Evolutionary conservation across 2,888 invertebrate species (phyloP).

Genomic region (Alentia gelatinosa): DNA sequence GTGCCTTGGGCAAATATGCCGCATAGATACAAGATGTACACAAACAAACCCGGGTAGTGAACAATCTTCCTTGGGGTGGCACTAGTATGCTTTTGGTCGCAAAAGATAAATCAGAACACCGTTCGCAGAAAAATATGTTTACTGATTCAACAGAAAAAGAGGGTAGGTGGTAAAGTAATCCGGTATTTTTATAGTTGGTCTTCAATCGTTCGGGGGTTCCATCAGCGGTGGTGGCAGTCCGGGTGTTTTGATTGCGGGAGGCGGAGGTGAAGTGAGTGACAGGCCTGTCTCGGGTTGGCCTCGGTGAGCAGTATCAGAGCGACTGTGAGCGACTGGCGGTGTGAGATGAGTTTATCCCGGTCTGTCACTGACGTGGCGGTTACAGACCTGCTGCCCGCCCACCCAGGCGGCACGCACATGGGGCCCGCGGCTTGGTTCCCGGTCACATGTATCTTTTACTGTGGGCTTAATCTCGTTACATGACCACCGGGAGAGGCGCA

Average conservation of each 20-base stretch:
- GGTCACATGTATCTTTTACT: background rate
- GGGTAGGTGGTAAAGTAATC: background rate
- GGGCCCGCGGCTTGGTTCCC: background rate
- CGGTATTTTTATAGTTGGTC: background rate
- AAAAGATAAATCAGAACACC: background rate
- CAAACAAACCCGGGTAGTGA: background rate
- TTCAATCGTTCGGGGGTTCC: background rate
- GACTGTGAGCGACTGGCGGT: background rate
- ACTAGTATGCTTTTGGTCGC: background rate
- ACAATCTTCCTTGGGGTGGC: background rate
- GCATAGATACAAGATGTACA: background rate
- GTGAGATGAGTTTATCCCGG: background rate
- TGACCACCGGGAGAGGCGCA: background rate
- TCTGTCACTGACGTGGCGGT: slow-evolving; percentile 1
- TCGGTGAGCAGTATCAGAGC: background rate
- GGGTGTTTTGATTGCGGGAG: background rate
- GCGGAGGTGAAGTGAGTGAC: background rate
- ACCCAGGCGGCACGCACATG: background rate
- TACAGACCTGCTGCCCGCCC: background rate
- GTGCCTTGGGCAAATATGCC: background rate
- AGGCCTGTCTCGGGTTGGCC: background rate
- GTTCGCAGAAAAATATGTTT: background rate
- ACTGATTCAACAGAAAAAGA: background rate
- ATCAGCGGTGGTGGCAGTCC: background rate
- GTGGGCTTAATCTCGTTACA: background rate